Base-by-base conservation (phyloP, 2,888 invertebrate species). In the Ichneumoninae sp. region DNA sequence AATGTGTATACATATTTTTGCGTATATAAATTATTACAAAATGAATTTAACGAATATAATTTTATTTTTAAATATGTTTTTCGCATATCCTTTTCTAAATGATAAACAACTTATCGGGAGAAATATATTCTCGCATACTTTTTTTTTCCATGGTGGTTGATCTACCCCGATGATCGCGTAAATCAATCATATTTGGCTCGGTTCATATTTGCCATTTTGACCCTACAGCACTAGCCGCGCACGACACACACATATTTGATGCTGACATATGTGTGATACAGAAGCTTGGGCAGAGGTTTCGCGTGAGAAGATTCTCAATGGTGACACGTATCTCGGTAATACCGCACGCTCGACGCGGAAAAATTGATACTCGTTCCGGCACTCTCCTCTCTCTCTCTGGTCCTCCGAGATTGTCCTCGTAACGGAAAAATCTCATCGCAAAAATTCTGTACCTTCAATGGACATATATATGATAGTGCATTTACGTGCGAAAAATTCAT, bases 291-390 rank as follows among this genome's bases (percentile, higher is more conserved):
- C 44, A 47, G 47, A 19, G 33, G 68, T 50, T 16, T 83, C 57
- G 47, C 68, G 77, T 74, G 77, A 75, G 50, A 68, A 60, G 81
- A 81, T 81, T 81, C 63, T 75, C 75, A 75, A 75, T 81, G 57
- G 65, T 66, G 73, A 74, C 81, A 82, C 82, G 78, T 73, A 40
- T 13, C 57, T 22, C 57, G 26, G 10, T 57, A 57, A 65, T 19
- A 3, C 65, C n/a, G n/a, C 19, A n/a, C 30, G 52, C 54, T 74
- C 69, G 78, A 79, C 79, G 69, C 70, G 74, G 74, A 83, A 83
- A 83, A 79, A 83, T 83, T 79, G 78, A 74, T 83, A 83, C 83
- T 69, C 74, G 44, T 52, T 30, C 44, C 65, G 69, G 69, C 78
- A 79, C 83, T 79, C 69, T 52, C 47, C 40, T 44, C 3, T 57